phyloP scores from a whole-genome alignment of 2,797 vertebrate species.

The Alfaro cultratus region DNA sequence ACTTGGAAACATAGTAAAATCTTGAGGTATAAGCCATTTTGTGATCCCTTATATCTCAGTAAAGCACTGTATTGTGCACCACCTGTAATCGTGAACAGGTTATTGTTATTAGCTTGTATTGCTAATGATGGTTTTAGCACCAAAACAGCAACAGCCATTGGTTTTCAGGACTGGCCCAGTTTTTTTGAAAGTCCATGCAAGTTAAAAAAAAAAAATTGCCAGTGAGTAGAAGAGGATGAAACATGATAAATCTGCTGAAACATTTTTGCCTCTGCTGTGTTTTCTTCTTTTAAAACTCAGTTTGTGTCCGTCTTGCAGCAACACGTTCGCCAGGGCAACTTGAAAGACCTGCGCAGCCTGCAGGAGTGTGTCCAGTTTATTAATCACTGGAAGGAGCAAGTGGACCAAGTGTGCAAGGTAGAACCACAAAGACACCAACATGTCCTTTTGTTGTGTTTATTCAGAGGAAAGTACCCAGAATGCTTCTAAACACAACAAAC shows the following conservation, averaged over 20 bases:
- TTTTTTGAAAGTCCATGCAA: background rate
- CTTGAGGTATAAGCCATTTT: background rate
- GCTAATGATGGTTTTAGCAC: background rate
- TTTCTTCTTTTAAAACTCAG: background rate
- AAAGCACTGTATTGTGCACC: background rate
- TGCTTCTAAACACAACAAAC: background rate
- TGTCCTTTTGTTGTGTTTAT: background rate
- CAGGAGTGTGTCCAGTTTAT: slow-evolving; percentile 83
- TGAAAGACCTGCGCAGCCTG: slow-evolving; percentile 78
- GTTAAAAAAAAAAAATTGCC: background rate
- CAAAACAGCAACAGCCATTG: background rate
- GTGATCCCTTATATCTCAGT: background rate
- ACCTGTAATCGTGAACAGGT: too few relatives aligned
- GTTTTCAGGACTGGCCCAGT: background rate
- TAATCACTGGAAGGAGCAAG: slow-evolving; percentile 80
- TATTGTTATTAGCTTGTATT: too few relatives aligned
- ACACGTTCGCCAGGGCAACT: slow-evolving; percentile 59
- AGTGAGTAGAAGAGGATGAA: background rate
- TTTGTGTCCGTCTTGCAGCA: slow-evolving; percentile 41
- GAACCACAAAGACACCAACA: background rate
- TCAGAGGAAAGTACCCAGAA: background rate
- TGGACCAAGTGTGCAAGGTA: slow-evolving; percentile 82
- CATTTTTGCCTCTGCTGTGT: background rate
- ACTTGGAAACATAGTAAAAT: background rate
- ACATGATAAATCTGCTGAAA: background rate